These are phyloP conservation scores for Urocyon cinereoargenteus DNA, from an alignment of 2,797 vertebrate genomes.

Conservation along the genomic window DNA sequence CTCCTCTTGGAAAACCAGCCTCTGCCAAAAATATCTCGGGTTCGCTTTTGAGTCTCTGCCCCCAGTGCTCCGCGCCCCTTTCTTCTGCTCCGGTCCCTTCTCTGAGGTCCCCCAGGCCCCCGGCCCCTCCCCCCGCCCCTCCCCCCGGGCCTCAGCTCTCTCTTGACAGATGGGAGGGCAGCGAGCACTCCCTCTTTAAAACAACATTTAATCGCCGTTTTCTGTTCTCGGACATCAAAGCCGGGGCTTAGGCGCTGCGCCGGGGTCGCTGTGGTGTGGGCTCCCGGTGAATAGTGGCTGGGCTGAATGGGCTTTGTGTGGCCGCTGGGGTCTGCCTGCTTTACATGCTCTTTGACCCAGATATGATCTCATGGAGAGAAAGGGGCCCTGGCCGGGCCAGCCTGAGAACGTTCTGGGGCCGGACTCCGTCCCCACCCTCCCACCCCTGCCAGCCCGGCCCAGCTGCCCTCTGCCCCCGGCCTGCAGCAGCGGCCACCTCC, in stretches of 20 bases:
- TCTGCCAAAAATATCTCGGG: not conserved
- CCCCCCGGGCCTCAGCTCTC: slow-evolving; percentile 68
- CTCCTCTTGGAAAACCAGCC: not conserved
- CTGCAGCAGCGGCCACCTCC: not conserved
- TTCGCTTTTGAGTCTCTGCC: not conserved
- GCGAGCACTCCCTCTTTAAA: slow-evolving; percentile 80
- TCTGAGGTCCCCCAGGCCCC: not conserved
- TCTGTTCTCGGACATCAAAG: slow-evolving; percentile 85
- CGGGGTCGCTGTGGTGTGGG: slow-evolving; percentile 72
- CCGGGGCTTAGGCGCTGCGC: slow-evolving; percentile 78
- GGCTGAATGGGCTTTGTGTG: slow-evolving; percentile 89
- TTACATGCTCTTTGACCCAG: slow-evolving; percentile 92
- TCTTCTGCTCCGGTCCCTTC: not conserved
- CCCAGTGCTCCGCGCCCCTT: not conserved
- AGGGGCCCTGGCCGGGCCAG: slow-evolving; percentile 84
- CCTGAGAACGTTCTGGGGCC: slow-evolving; percentile 82
- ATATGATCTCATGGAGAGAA: slow-evolving; percentile 91
- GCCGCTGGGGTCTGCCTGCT: slow-evolving; percentile 82
- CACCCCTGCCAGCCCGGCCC: not conserved
- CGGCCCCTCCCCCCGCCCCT: not conserved
- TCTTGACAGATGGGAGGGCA: slow-evolving; percentile 84
- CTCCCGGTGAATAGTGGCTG: slow-evolving; percentile 82
- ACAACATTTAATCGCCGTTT: slow-evolving; percentile 84
- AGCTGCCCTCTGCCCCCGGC: slow-evolving; percentile 62
- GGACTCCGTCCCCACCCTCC: slow-evolving; percentile 73